Conservation (phyloP, 2,888 invertebrate species). For the Flexamia atlantica region DNA sequence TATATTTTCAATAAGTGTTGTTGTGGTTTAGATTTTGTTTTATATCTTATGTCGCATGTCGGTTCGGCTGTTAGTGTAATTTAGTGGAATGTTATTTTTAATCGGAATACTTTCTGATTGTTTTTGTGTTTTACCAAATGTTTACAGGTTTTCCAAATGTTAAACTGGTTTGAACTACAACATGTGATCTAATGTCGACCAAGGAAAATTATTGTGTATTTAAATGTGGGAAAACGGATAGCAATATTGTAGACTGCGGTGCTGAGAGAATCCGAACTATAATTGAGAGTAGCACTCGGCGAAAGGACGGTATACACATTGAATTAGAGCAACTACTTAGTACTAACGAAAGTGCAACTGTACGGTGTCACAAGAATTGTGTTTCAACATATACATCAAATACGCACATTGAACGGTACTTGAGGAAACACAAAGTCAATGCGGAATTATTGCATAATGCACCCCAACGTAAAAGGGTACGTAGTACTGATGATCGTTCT, state of each 20-base stretch:
- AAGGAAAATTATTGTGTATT: neutral
- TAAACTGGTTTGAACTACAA: neutral
- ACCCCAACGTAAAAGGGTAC: neutral
- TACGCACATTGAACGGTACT: neutral
- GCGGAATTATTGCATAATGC: neutral
- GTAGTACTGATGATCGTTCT: neutral
- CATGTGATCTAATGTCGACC: neutral
- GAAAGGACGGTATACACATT: neutral
- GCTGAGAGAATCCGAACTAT: neutral
- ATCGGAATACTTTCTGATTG: too few relatives aligned
- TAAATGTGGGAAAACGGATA: neutral
- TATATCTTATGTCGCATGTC: too few relatives aligned
- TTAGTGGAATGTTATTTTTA: too few relatives aligned
- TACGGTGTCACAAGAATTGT: neutral
- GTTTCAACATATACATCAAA: conserved; percentile 13
- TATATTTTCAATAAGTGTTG: too few relatives aligned
- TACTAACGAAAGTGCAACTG: conserved; percentile 4
- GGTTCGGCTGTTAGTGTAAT: too few relatives aligned
- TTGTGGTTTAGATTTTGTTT: too few relatives aligned
- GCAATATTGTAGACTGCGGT: neutral
- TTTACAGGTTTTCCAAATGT: neutral
- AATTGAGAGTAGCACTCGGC: neutral
- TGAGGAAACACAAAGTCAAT: neutral
- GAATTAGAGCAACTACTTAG: neutral
- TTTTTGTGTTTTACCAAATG: too few relatives aligned